These are phyloP conservation scores for Phenganax marumi DNA, from an alignment of 92 coral and sea anemone genomes.

Conservation along the genomic window DNA sequence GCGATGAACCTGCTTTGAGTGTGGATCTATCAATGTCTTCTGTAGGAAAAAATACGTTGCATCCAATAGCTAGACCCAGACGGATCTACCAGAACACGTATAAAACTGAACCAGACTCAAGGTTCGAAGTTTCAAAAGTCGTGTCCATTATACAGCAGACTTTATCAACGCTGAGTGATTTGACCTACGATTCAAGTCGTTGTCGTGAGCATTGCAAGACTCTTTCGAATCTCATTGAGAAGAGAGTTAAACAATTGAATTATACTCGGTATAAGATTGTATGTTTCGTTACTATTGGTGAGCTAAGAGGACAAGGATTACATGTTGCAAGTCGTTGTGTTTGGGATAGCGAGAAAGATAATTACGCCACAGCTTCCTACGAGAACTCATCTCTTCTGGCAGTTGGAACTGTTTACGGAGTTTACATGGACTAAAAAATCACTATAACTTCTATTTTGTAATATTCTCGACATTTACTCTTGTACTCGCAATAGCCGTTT, in stretches of 20 bases:
- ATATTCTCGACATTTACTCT: too few species aligned
- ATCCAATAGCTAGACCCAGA: not conserved
- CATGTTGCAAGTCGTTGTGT: constrained; percentile 89
- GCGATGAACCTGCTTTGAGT: constrained; percentile 38
- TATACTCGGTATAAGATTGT: constrained; percentile 74
- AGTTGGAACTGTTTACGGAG: constrained; percentile 83
- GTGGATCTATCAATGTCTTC: not conserved
- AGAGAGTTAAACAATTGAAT: constrained; percentile 71
- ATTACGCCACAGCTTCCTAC: constrained; percentile 74
- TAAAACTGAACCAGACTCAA: constrained; percentile 76
- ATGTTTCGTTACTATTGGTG: constrained; percentile 85
- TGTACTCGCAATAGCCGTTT: too few species aligned
- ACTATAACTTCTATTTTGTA: not conserved
- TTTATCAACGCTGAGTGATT: constrained; percentile 65
- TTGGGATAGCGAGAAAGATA: constrained; percentile 84
- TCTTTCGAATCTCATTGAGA: constrained; percentile 73
- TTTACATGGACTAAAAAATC: constrained; percentile 65
- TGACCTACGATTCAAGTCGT: constrained; percentile 66
- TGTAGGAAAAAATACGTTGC: constrained; percentile 8
- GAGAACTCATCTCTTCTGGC: constrained; percentile 76
- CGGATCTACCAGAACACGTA: constrained; percentile 64
- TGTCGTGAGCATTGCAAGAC: constrained; percentile 74
- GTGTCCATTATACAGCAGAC: constrained; percentile 68
- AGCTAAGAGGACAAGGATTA: constrained; percentile 68
- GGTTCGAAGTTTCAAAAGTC: constrained; percentile 57